Percentiles rank a stretch among this genome's conserved stretches.
These are phyloP conservation scores for Erannis defoliaria DNA, from an alignment of 2,888 invertebrate species.

Conservation along the genomic window DNA sequence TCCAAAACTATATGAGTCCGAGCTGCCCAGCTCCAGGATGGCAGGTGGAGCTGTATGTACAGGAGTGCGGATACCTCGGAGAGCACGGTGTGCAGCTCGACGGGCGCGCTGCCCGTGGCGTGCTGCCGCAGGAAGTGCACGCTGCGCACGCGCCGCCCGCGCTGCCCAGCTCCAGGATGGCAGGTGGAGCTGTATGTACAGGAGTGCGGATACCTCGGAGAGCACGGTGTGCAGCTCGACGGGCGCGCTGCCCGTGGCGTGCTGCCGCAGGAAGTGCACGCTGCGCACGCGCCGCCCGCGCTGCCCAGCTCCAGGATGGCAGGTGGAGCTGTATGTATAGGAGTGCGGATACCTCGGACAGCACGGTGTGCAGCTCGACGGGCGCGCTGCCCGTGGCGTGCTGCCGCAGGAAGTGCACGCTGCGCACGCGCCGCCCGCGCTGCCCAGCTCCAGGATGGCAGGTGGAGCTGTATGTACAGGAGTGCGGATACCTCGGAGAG, in stretches of 20 bases:
- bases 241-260: slow-evolving; percentile 96
- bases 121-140: slow-evolving; percentile 94
- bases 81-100: slow-evolving; percentile 96
- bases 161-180: too few species aligned
- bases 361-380: slow-evolving; percentile 96
- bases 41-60: too few species aligned
- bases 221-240: slow-evolving; percentile 97
- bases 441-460: too few species aligned
- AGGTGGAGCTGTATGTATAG: too few species aligned
- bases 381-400: slow-evolving; percentile 97
- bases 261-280: slow-evolving; percentile 93
- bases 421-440: slow-evolving; percentile 92
- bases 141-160: slow-evolving; percentile 93
- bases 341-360: slow-evolving; percentile 91
- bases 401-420: slow-evolving; percentile 93
- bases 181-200: too few species aligned
- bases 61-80: slow-evolving; percentile 90
- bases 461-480: too few species aligned
- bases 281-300: slow-evolving; percentile 94
- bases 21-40: too few species aligned
- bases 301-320: too few species aligned
- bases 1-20: too few species aligned
- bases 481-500: slow-evolving; percentile 92
- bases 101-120: slow-evolving; percentile 96
- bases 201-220: slow-evolving; percentile 90